Evolutionary conservation across 2,797 vertebrate genomes (phyloP).

Genomic region (Enteromius afrohamiltoni): DNA sequence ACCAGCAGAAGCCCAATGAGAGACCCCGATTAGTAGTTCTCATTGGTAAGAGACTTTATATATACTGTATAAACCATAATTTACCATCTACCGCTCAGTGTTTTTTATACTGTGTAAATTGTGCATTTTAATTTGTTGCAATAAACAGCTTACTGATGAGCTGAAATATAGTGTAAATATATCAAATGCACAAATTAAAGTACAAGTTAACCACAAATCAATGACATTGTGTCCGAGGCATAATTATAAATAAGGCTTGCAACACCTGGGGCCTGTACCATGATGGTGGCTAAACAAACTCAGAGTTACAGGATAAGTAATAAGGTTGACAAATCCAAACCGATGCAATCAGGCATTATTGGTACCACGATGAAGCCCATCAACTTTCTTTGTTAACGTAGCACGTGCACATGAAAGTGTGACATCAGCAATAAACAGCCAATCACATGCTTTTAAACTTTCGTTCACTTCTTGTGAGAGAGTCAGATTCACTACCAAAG

Average conservation of each 20-base stretch:
- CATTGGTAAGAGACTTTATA: conserved; percentile 81
- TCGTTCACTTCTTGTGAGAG: no score
- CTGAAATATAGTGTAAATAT: neutral
- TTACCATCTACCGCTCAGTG: neutral
- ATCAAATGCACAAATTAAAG: neutral
- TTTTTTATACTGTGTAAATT: neutral
- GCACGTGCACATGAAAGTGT: no score
- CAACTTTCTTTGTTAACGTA: no score
- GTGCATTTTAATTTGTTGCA: neutral
- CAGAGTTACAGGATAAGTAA: no score
- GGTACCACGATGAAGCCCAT: no score
- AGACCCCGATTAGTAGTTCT: conserved; percentile 90
- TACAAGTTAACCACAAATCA: neutral
- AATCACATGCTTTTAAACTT: no score
- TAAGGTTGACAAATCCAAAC: no score
- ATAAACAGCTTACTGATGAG: neutral
- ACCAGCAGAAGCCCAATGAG: conserved; percentile 86
- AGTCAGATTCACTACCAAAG: no score
- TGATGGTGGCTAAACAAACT: no score
- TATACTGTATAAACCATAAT: neutral
- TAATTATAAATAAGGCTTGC: neutral
- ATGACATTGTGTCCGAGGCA: neutral
- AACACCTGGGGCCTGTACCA: no score
- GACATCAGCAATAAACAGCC: no score
- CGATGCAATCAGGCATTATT: no score